Base-by-base conservation (phyloP, 1,140 invertebrate species). In the Aphaenogaster rudis region DNA sequence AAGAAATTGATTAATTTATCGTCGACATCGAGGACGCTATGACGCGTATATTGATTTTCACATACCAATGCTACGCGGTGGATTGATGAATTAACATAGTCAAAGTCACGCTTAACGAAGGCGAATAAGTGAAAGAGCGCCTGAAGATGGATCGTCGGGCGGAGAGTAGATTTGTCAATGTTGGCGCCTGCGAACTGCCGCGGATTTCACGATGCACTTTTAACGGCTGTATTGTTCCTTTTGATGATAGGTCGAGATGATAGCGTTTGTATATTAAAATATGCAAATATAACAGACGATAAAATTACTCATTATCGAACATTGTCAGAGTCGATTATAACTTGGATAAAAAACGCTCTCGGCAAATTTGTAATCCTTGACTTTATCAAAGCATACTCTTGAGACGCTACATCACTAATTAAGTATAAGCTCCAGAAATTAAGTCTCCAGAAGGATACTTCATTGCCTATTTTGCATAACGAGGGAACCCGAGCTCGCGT, bases 111-210 rank as follows among this genome's bases (percentile, higher is more conserved):
- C 80, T 84, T 84, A 84, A 84, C 69, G 80, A 84, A 84, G 54
- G 48, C 82, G 82, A 86, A 79, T 79, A 79, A 86, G 74, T 79
- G 71, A 79, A 86, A 79, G 82, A 64, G 39, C 36, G 74, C 33
- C 15, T 42, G 59, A 86, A 79, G 82, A 86, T 76, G 45, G 74
- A 86, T 86, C 13, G 61, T 36, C 74, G 82, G 82, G 76, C 76
- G 82, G 71, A 45, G 74, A 86, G 54, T 48, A 86, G 76, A 86
- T 86, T 86, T 86, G 82, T 86, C 82, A 77, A 67, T 86, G 82
- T 78, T 86, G 82, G 45, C 72, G 82, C 82, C 59, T 79, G 72
- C 48, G 6, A 79, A 79, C 59, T 59, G 76, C 82, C 48, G 45
- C 39, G n/a, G 72, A 74, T 78, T 64, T 63, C 36, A 50, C 15